These are phyloP conservation scores for Melieria crassipennis DNA, from an alignment of 2,888 invertebrate species.

Conservation along the genomic window DNA sequence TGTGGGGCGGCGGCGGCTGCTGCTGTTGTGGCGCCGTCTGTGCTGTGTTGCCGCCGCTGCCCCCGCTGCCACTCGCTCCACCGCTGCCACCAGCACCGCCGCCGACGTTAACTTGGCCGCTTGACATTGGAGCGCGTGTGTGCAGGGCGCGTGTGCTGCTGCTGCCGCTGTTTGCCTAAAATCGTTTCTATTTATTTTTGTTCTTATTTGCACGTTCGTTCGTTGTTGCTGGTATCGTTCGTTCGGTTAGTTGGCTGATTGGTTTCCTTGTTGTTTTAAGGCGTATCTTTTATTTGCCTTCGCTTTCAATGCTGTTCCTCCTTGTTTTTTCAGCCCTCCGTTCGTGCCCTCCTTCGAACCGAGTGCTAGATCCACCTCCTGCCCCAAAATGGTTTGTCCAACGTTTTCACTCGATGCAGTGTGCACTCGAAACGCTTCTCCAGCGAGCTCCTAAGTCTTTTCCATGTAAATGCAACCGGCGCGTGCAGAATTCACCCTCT, in stretches of 20 bases:
- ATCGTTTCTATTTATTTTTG: constrained; percentile 41
- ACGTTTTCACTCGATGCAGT: constrained; percentile 15
- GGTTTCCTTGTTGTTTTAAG: constrained; percentile 47
- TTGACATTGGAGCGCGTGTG: constrained; percentile 59
- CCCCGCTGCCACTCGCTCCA: constrained; percentile 40
- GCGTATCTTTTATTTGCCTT: constrained; percentile 47
- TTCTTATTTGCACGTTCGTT: constrained; percentile 36
- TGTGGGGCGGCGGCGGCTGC: constrained; percentile 47
- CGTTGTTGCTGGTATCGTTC: constrained; percentile 38
- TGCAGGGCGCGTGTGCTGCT: constrained; percentile 37
- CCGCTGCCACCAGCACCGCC: constrained; percentile 51
- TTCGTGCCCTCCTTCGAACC: constrained; percentile 25
- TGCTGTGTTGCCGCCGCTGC: constrained; percentile 38
- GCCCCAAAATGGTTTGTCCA: background rate
- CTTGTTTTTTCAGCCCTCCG: constrained; percentile 24
- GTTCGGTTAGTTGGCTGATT: constrained; percentile 41
- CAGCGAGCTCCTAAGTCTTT: constrained; percentile 2
- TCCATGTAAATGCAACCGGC: constrained; percentile 34
- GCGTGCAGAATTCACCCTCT: constrained; percentile 14
- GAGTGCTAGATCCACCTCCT: constrained; percentile 18
- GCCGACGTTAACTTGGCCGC: constrained; percentile 59
- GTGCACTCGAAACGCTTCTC: constrained; percentile 16
- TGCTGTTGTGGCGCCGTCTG: constrained; percentile 42
- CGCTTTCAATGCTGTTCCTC: constrained; percentile 40
- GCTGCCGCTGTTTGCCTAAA: constrained; percentile 39